Base-by-base conservation (phyloP, 2,797 vertebrate genomes). In the Melanotaenia nigrans region DNA sequence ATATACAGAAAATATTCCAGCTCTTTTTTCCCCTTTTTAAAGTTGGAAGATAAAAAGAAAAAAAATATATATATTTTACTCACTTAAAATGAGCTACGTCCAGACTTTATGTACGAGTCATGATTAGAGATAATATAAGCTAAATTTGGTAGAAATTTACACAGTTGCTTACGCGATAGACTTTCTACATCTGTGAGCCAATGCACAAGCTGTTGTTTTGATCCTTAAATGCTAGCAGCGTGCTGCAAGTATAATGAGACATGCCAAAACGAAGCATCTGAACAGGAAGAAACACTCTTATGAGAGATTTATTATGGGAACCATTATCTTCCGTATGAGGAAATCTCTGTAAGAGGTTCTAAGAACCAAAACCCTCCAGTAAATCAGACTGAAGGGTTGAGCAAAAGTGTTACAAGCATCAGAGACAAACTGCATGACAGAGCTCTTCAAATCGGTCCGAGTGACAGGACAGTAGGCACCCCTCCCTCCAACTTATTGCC, bases 371-470 rank as follows among this genome's bases (percentile, higher is more conserved):
- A 58, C 3, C 28, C n/a, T 3, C 7, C 9, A 42, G 35, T 60
- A 68, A 58, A 8, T 62, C 56, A 13, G 32, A 58, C n/a, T 1
- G 16, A 61, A 33, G 54, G 73, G n/a, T 18, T 54, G 59, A 66
- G 67, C 1, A 1, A 33, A 59, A 28, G 33, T 16, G 61, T 5
- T 16, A 14, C 33, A 24, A 30, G 65, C 57, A 35, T 58, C 9
- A 13, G 57, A 77, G 55, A 59, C 22, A n/a, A 60, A 9, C 63
- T 16, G 60, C 6, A 45, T 38, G 75, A 58, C n/a, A 25, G 57
- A 49, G 58, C 58, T 60, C 3, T 38, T 65, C 65, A 65, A 60
- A 70, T 60, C 58, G 28, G 69, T 69, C 68, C 35, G 54, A 63
- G 20, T 63, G 78, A 64, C 28, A 22, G 35, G 66, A 70, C 78